Evolutionary conservation across 2,113 vertebrate species (phyloP).

Genomic region (Solea solea): DNA sequence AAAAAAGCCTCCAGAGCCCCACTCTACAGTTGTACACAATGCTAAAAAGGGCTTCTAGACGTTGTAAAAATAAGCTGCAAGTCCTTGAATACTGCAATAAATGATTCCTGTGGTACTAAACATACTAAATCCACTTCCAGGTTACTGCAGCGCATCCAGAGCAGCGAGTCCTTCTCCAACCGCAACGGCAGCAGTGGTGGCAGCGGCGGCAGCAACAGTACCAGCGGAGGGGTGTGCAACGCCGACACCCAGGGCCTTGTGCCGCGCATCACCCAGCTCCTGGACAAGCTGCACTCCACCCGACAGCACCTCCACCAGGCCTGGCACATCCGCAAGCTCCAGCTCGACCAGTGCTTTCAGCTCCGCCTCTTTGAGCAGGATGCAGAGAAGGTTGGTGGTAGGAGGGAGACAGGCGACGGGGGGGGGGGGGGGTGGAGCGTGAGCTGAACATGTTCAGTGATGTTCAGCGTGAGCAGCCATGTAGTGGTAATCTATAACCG

Average conservation of each 20-base stretch:
- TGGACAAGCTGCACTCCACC: conserved; percentile 96
- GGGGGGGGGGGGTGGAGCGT: no score
- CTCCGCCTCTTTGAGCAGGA: conserved; percentile 98
- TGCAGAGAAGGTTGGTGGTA: conserved; percentile 91
- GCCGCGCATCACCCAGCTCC: conserved; percentile 91
- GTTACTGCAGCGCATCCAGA: conserved; percentile 95
- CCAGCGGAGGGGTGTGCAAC: conserved; percentile 85
- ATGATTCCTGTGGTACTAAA: no score
- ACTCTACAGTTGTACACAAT: no score
- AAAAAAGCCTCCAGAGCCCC: no score
- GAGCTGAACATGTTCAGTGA: no score
- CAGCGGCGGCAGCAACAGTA: conserved; percentile 49
- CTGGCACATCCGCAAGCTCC: conserved; percentile 96
- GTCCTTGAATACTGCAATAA: no score
- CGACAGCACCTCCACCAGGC: conserved; percentile 97
- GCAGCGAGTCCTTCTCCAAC: conserved; percentile 91
- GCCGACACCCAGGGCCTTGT: conserved; percentile 94
- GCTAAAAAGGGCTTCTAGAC: no score
- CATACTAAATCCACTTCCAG: conserved; percentile 27
- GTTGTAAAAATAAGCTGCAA: no score
- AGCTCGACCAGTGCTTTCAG: conserved; percentile 99
- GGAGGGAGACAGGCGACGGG: not conserved
- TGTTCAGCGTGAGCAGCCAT: conserved; percentile 21
- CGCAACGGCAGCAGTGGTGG: conserved; percentile 80
- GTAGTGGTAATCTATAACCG: conserved; percentile 53